Conservation (phyloP, 2,797 vertebrate species). For the Cyprinella venusta region DNA sequence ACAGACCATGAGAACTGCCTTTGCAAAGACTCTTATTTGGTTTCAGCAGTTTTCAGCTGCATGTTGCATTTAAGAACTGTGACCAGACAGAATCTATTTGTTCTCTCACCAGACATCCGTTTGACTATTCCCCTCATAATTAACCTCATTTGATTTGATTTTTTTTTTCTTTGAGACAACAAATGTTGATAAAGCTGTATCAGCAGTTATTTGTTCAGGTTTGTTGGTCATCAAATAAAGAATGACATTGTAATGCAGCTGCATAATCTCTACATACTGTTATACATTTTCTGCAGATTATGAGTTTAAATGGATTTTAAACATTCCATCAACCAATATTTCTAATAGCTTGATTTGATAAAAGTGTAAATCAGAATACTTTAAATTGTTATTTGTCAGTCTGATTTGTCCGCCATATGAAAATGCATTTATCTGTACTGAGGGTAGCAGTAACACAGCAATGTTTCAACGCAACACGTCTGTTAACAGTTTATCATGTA, state of each 20-base stretch:
- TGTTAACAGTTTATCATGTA: background rate
- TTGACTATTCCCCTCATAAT: constrained; percentile 18
- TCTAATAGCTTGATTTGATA: background rate
- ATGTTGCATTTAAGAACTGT: background rate
- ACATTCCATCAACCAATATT: constrained; percentile 8
- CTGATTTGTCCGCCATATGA: background rate
- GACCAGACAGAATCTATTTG: background rate
- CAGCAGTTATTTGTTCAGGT: constrained; percentile 4
- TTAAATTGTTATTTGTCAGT: background rate
- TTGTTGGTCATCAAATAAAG: background rate
- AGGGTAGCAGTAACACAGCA: background rate
- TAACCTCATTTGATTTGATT: background rate
- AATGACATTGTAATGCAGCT: background rate
- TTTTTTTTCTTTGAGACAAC: background rate
- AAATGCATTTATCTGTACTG: background rate
- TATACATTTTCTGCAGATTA: background rate
- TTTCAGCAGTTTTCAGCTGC: constrained; percentile 1
- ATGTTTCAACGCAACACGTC: background rate
- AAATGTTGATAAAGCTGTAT: background rate
- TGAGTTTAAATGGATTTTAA: constrained; percentile 1
- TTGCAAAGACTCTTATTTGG: constrained; percentile 11
- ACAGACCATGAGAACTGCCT: background rate
- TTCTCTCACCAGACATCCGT: background rate
- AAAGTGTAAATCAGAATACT: background rate
- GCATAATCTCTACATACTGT: background rate